Conservation (phyloP, 2,888 invertebrate species). For the Fissipunctia ypsillon region DNA sequence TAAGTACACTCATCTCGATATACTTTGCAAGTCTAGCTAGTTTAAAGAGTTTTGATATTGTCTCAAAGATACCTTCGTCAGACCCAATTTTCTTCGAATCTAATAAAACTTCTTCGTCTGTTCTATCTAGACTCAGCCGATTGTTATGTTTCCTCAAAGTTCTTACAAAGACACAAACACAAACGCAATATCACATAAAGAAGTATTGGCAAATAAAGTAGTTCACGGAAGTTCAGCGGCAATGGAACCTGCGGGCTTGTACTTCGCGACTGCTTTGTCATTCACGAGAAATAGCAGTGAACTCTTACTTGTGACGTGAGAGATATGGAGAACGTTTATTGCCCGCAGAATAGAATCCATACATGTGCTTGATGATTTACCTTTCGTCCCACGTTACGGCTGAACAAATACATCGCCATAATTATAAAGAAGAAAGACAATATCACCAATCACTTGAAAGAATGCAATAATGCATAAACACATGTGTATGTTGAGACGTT, state of each 20-base stretch:
- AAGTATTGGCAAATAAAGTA: not conserved
- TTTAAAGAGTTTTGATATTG: not conserved
- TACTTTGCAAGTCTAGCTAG: not conserved
- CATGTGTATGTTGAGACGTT: not conserved
- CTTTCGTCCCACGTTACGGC: not conserved
- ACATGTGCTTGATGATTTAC: not conserved
- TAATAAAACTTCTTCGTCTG: not conserved
- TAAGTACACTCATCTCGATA: not conserved
- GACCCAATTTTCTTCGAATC: not conserved
- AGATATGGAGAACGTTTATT: not conserved
- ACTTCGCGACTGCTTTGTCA: not conserved
- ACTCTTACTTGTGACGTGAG: not conserved
- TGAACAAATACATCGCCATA: not conserved
- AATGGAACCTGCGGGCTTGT: not conserved
- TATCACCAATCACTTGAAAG: not conserved
- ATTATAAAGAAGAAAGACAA: not conserved
- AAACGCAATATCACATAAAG: not conserved
- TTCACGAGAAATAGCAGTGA: slow-evolving; percentile 1
- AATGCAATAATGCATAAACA: not conserved
- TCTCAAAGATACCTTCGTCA: not conserved
- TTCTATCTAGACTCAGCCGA: not conserved
- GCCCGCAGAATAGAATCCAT: not conserved
- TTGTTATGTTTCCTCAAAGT: not conserved
- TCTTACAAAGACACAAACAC: not conserved
- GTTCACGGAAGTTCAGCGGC: not conserved